Base-by-base conservation (phyloP, 35 echinoderm and acorn worm species). In the Lytechinus pictus region DNA sequence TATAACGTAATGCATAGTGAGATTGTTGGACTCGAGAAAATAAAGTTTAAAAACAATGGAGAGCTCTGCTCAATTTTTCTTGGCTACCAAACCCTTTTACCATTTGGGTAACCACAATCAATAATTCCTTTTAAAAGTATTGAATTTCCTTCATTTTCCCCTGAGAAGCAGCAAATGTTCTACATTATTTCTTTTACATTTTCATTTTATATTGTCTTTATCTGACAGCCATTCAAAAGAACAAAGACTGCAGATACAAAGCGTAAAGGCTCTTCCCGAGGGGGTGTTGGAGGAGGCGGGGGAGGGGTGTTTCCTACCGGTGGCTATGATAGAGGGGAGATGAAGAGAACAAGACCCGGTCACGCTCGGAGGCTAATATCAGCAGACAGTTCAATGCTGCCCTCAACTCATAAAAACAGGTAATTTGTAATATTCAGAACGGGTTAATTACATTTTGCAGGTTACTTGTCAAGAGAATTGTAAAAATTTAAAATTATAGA, bases 311-410 rank as follows among this genome's bases (percentile, higher is more conserved):
- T 88, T 53, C 61, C 33, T 86, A 86, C 71, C 79, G 52, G 52
- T 51, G 27, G 72, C 44, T 87, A 54, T 12, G 86, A 29, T 10
- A 61, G 19, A 72, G 86, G 54, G 52, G 86, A 86, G 86, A 95
- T 54, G 61, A 66, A 87, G 86, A 86, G 51, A 95, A 54, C 60
- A 11, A 86, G 61, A 53, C 94, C 53, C 13, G 60, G 86, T 54
- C 94, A 28, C 53, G 94, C 52, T 8, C 53, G 86, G 86, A 95
- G 66, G 54, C 86, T 95, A 27, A 86, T 95, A 86, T 95, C 94
- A 88, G 94, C 86, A 21, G 94, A 95, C 52, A 95, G 86, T 27
- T 86, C 94, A 57, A 88, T 27, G 58, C 94, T 95, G 33, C 88
- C 28, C 16, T 51, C 28, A 90, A 11, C 52, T 90, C 88, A 79